These are phyloP conservation scores for Nannoperca australis DNA, from an alignment of 2,797 vertebrate species.

Conservation along the genomic window DNA sequence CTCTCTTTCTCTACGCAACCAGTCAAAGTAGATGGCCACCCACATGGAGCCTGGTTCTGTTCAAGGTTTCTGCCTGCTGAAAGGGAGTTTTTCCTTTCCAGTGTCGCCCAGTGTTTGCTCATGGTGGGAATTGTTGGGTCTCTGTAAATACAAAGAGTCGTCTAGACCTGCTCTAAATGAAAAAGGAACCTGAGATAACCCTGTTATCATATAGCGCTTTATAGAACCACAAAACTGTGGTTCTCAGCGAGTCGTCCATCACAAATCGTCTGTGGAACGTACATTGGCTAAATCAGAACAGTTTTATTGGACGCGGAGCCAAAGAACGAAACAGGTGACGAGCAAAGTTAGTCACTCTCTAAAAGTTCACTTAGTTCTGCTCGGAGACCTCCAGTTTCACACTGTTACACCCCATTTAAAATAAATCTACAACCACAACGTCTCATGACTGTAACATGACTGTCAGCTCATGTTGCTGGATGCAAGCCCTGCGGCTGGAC, in stretches of 20 bases:
- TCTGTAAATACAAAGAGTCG: no score
- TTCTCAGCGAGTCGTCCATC: not conserved
- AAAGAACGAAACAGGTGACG: not conserved
- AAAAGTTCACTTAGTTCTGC: not conserved
- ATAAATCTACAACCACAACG: not conserved
- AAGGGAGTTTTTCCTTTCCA: no score
- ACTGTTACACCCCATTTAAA: not conserved
- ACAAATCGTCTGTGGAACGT: rapidly evolving
- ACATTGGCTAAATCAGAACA: not conserved
- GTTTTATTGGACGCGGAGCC: conserved; percentile 16
- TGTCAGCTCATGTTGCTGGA: not conserved
- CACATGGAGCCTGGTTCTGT: no score
- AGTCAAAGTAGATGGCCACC: no score
- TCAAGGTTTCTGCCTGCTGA: no score
- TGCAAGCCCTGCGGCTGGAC: conserved; percentile 2
- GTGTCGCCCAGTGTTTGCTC: no score
- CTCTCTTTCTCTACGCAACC: no score
- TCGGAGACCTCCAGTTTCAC: conserved; percentile 28
- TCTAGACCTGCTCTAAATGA: no score
- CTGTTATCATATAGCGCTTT: no score
- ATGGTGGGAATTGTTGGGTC: no score
- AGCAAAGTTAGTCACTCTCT: no score
- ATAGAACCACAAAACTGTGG: not conserved
- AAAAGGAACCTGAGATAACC: no score
- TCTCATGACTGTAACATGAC: not conserved